Evolutionary conservation across 2,113 vertebrate genomes (phyloP), one percentile per base, ranked within the genome.

Genomic region (Chamaetylas fuelleborni): DNA sequence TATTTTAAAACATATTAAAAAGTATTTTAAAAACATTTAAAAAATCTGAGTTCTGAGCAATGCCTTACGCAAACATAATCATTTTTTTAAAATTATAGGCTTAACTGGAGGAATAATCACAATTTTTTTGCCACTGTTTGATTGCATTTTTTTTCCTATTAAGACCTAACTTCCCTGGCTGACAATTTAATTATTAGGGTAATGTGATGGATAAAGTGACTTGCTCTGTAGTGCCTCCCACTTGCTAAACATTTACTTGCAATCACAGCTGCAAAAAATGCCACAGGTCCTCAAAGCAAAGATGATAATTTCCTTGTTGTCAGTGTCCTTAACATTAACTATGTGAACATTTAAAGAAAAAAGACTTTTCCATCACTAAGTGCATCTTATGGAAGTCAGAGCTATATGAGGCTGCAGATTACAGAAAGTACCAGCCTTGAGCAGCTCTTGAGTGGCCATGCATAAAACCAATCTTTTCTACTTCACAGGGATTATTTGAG

Each of bases 141-240:
- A 97, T 97, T 95, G 48, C 26, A 8, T 25, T 56, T 77, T 79
- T 77, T 97, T 16, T 13, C 19, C 19, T 93, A 97, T 97, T 94
- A 97, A 96, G 93, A 77, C 96, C 95, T 98, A 97, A 98, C 88
- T 97, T 97, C 95, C 92, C 31, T 40, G 92, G 95, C 94, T 98
- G 98, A 98, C 98, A 98, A 96, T 97, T 95, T 99, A 99, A 99
- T 99, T 99, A 98, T 95, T 86, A 97, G 97, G 96, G 96, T 98
- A 97, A 97, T 94, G 96, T 92, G 91, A 97, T 97, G 96, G 98
- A 98, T 98, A 98, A 98, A 98, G 96, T 97, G 96, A 95, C 92
- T 97, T 96, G 92, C 76, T 90, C 91, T 85, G 25, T 90, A 97
- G 92, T 89, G 92, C 97, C 98, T 97, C 98, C 98, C 98, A 98